A percentile compares a stretch with the other conserved stretches of the same genome.
Conservation (phyloP, 2,888 invertebrate genomes). For the Drosophila leonis region DNA sequence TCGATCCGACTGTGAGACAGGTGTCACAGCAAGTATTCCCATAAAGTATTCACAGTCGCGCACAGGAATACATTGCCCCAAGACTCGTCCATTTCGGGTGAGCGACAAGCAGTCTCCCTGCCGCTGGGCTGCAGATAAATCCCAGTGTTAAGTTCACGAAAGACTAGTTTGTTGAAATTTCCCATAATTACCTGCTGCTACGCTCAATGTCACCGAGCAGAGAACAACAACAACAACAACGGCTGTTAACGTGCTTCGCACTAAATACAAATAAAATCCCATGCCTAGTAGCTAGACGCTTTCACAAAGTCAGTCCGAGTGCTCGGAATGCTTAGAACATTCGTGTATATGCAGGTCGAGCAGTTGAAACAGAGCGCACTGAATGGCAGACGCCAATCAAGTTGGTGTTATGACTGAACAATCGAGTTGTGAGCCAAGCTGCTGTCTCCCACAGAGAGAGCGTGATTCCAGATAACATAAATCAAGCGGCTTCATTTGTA, state of each 20-base stretch:
- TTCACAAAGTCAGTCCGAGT: slow-evolving; percentile 21
- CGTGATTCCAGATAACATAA: slow-evolving; percentile 41
- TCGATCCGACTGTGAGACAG: slow-evolving; percentile 44
- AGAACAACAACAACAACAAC: slow-evolving; percentile 25
- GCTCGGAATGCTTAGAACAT: slow-evolving; percentile 17
- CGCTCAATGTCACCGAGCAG: slow-evolving; percentile 52
- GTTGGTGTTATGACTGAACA: slow-evolving; percentile 34
- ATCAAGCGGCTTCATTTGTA: background rate
- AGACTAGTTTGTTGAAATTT: slow-evolving; percentile 42
- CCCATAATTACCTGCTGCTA: slow-evolving; percentile 54
- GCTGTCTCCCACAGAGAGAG: slow-evolving; percentile 22
- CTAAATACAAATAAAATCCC: slow-evolving; percentile 24
- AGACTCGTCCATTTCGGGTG: slow-evolving; percentile 20
- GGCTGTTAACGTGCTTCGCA: slow-evolving; percentile 3
- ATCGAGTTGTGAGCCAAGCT: slow-evolving; percentile 15
- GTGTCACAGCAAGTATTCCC: slow-evolving; percentile 34
- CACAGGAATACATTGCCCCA: slow-evolving; percentile 47
- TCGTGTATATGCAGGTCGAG: slow-evolving; percentile 1
- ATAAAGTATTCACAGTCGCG: slow-evolving; percentile 60
- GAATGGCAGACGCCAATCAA: slow-evolving; percentile 15
- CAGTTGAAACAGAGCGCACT: background rate
- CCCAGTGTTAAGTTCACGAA: slow-evolving; percentile 8
- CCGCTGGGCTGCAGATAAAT: slow-evolving; percentile 41
- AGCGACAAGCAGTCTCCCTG: slow-evolving; percentile 41
- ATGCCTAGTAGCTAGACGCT: slow-evolving; percentile 18